Evolutionary conservation across 2,113 vertebrate species (phyloP), one percentile per base, ranked within the genome.

Genomic region (Oreochromis spilurus): DNA sequence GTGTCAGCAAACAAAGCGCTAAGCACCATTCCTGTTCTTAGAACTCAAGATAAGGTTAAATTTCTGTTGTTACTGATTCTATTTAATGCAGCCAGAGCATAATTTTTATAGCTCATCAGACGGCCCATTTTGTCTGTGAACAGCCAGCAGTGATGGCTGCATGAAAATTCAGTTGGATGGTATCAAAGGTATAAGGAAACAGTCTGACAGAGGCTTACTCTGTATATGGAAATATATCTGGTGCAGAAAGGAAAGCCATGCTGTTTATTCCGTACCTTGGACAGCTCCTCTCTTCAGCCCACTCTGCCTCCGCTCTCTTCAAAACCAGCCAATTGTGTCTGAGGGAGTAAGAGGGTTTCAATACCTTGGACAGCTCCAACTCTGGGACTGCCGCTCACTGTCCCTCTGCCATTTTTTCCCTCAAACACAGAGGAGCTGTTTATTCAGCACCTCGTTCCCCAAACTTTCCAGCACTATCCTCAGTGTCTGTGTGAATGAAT

Each of bases 291-390:
- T 65, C 31, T 57, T 78, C 29, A 10, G 75, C 84, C 78, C 40
- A 36, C 55, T 77, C 87, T 65, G 36, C 70, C 82, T 84, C 31
- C 14, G 19, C 67, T 79, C 84, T 45, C 50, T 53, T 53, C 19
- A 9, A 26, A 31, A 53, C 26, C 21, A 60, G 31, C 53, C 65
- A 36, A 16, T 52, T 84, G 84, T 65, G 82, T 86, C 62, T 50
- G 26, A 77, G 67, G 79, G 81, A 80, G 85, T 9, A 17, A 79
- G 88, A 83, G 26, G 19, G 14, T 58, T 87, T 91, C 90, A 93
- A 89, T 17, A 91, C 86, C 81, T 60, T 60, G 90, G 90, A 90
- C 29, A 94, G 91, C 88, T 93, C 83, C 45, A 54, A 31, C 36
- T 10, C 26, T 62, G 21, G 31, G 70, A n/a, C 83, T 7, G 16